Evolutionary conservation across 2,888 invertebrate species (phyloP).

Genomic region (Nephrotoma guestfalica): DNA sequence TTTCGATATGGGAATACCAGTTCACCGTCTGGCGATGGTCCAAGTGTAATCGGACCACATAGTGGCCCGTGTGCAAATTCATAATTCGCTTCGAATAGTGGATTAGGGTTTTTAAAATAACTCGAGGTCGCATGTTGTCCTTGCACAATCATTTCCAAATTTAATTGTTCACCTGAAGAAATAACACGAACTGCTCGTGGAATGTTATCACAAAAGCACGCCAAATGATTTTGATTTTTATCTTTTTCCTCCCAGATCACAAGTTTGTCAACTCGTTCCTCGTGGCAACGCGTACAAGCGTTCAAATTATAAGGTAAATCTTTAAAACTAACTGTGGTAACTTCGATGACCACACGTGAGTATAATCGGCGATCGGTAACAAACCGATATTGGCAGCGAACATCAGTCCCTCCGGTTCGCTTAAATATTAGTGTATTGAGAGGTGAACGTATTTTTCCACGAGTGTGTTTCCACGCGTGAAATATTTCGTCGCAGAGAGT

Average conservation of each 20-base stretch:
- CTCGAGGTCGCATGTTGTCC: slow-evolving; percentile 73
- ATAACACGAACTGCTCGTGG: slow-evolving; percentile 50
- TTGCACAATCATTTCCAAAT: slow-evolving; percentile 69
- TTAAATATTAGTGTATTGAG: slow-evolving; percentile 80
- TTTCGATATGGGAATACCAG: slow-evolving; percentile 78
- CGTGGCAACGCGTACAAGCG: slow-evolving; percentile 72
- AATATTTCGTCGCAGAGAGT: slow-evolving; percentile 81
- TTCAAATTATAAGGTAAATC: slow-evolving; percentile 64
- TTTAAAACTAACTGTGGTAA: slow-evolving; percentile 70
- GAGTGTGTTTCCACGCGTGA: slow-evolving; percentile 66
- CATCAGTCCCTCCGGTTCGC: slow-evolving; percentile 55
- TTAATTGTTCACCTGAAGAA: slow-evolving; percentile 65
- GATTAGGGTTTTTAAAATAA: slow-evolving; percentile 73
- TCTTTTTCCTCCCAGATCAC: slow-evolving; percentile 65
- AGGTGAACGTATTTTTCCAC: slow-evolving; percentile 65
- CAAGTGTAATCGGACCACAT: slow-evolving; percentile 69
- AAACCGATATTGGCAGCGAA: slow-evolving; percentile 70
- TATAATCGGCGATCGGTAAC: slow-evolving; percentile 68
- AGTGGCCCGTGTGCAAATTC: slow-evolving; percentile 82
- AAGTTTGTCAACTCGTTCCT: slow-evolving; percentile 71
- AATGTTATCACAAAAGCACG: slow-evolving; percentile 56
- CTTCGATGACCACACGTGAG: slow-evolving; percentile 64
- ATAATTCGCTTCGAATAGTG: slow-evolving; percentile 73
- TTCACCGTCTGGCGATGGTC: slow-evolving; percentile 69
- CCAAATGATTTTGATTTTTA: slow-evolving; percentile 51